Base-by-base conservation (phyloP, 2,888 invertebrate species). In the Pseudococcus jackbeardsleyi region DNA sequence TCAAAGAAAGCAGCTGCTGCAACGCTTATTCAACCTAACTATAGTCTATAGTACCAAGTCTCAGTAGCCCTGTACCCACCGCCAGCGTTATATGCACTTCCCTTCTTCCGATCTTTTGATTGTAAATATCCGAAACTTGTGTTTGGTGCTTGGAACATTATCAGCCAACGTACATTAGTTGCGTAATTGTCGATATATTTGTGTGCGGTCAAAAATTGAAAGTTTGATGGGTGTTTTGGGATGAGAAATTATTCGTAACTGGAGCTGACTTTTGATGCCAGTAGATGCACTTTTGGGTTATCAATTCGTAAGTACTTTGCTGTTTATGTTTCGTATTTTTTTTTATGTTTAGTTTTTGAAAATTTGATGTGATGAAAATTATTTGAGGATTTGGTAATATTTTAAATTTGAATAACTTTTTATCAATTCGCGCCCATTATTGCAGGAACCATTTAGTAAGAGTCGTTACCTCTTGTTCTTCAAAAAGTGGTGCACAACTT, bases 1-100 rank as follows among this genome's bases (percentile, higher is more conserved):
- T 88, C 88, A 88, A 88, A 88, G 48, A 54, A 77, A 42, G 26
- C 77, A 82, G 79, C 54, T 50, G 87, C 87, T 42, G 88, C 50
- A 50, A 22, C 72, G 82, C 54, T 50, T 50, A 33, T 77, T 88
- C 6, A 17, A 33, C 77, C 26, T 33, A 33, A 3, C 26, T 3
- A 33, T 33, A 33, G 26, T 33, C 26, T 3, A 33, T 33, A 33
- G 26, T 33, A 33, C 26, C 26, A 33, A 33, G 26, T 33, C 26
- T 33, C 26, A 33, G 26, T 33, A 33, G 26, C 26, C 26, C 26
- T 33, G 26, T 33, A 33, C 26, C 48, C 46, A 82, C 88, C 88
- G 82, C 82, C 59, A 22, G 88, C 54, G 46, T 88, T 15, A 19
- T 26, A 59, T 85, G 85, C 39, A 42, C 19, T 64, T 59, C 59